phyloP scores from a whole-genome alignment of 2,888 invertebrate genomes.

The Euspilapteryx auroguttella region DNA sequence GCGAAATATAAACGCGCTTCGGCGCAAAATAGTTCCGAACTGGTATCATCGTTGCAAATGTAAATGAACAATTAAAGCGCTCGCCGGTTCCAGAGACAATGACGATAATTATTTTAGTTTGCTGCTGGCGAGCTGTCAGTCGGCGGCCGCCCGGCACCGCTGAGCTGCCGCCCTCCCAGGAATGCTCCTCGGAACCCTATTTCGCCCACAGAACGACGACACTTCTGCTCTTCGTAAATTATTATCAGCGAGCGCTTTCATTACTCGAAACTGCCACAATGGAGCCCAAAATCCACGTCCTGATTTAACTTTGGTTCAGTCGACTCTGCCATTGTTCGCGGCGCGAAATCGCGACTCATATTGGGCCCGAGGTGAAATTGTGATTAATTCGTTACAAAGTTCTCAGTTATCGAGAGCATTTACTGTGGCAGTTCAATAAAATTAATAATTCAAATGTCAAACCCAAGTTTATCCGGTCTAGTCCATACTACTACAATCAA shows the following conservation, averaged over 20 bases:
- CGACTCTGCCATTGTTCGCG: slow-evolving; percentile 46
- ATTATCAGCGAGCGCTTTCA: slow-evolving; percentile 57
- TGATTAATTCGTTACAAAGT: slow-evolving; percentile 55
- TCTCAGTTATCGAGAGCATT: slow-evolving; percentile 32
- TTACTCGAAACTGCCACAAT: slow-evolving; percentile 52
- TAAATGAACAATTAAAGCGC: slow-evolving; percentile 61
- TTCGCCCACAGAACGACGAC: slow-evolving; percentile 33
- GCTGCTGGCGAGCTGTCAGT: slow-evolving; percentile 50
- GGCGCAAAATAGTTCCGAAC: slow-evolving; percentile 51
- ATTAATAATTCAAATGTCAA: slow-evolving; percentile 25
- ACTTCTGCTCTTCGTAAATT: slow-evolving; percentile 60
- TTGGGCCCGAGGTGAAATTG: slow-evolving; percentile 53
- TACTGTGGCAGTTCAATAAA: slow-evolving; percentile 30
- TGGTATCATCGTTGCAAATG: slow-evolving; percentile 59
- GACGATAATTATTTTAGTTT: slow-evolving; percentile 62
- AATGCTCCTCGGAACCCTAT: slow-evolving; percentile 43
- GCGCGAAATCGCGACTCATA: slow-evolving; percentile 46
- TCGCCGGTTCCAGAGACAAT: slow-evolving; percentile 54
- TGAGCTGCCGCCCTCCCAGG: slow-evolving; percentile 12
- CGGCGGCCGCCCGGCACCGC: slow-evolving; percentile 18
- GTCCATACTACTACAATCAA: too few relatives aligned
- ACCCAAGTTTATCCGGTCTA: too few relatives aligned
- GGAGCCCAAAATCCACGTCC: slow-evolving; percentile 49
- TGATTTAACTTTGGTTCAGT: slow-evolving; percentile 52
- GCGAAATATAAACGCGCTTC: slow-evolving; percentile 38